phyloP scores from a whole-genome alignment of 1,140 invertebrate species.

The Conus ventricosus region DNA sequence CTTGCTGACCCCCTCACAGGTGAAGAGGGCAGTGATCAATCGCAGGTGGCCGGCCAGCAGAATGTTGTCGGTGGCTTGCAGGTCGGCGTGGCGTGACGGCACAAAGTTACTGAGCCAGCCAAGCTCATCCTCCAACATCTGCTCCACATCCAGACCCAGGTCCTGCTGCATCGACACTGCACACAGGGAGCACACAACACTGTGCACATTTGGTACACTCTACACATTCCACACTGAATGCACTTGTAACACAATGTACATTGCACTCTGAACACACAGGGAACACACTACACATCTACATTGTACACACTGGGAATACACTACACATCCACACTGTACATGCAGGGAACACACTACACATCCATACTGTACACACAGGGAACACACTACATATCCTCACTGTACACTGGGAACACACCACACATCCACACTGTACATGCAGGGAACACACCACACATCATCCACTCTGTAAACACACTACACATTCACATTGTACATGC shows the following conservation, averaged over 20 bases:
- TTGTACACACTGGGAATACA: no score
- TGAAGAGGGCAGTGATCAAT: constrained; percentile 75
- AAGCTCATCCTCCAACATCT: constrained; percentile 77
- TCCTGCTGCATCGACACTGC: constrained; percentile 71
- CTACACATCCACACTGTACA: no score
- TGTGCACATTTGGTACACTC: not conserved
- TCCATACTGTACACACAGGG: no score
- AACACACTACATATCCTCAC: no score
- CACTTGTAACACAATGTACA: no score
- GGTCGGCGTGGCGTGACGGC: constrained; percentile 65
- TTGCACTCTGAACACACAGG: no score
- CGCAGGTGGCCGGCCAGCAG: constrained; percentile 77
- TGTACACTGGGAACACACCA: no score
- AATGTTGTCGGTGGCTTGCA: constrained; percentile 73
- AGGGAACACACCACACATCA: constrained; percentile 9
- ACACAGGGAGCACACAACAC: constrained; percentile 31
- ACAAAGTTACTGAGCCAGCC: constrained; percentile 77
- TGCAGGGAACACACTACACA: no score
- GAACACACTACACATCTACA: no score
- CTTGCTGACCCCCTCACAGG: constrained; percentile 75
- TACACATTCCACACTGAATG: not conserved
- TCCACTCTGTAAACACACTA: not conserved
- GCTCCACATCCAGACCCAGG: constrained; percentile 70
- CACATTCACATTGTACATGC: not conserved
- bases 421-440: not conserved